Evolutionary conservation across 2,113 vertebrate species (phyloP), one percentile per base, ranked within the genome.

Genomic region (Dicrurus megarhynchus): DNA sequence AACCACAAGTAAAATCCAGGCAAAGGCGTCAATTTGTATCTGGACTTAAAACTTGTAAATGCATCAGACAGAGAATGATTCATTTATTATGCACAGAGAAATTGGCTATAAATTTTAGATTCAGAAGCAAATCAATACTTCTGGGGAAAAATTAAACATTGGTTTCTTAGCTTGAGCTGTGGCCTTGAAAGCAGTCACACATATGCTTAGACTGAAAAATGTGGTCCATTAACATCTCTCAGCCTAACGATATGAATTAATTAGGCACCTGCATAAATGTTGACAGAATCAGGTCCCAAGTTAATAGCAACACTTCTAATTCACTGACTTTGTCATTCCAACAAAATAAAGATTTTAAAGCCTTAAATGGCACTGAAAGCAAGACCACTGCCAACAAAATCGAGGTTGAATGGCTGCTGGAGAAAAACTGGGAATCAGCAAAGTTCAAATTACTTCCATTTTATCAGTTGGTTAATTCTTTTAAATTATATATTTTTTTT

Each of bases 211-310:
- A 26, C 68, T 81, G 73, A 87, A 87, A 80, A 93, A 95, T 59
- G 23, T 10, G 30, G 68, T 57, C 84, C 77, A 84, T 75, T 87
- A 92, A 63, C 60, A 86, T 52, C 41, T 84, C 52, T 47, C 32
- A 60, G 52, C 46, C 68, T 87, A 91, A 84, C 35, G 70, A 46
- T 44, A 64, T n/a, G 50, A 73, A 95, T 96, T 88, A 90, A 80
- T 91, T 92, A 94, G 80, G 56, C 68, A 80, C 76, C 84, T 80
- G 85, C 71, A 83, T 65, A 93, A 93, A 94, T 69, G 59, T 83
- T 93, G 85, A 69, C 61, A 80, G 71, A 94, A 73, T 88, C 57
- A 76, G 82, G 53, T 82, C 85, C 70, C 85, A 77, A 61, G 78
- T 73, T 88, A 92, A 91, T 61, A 76, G 44, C 41, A 88, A 83